phyloP scores from a whole-genome alignment of 2,888 invertebrate species.

The Acronicta leporina region DNA sequence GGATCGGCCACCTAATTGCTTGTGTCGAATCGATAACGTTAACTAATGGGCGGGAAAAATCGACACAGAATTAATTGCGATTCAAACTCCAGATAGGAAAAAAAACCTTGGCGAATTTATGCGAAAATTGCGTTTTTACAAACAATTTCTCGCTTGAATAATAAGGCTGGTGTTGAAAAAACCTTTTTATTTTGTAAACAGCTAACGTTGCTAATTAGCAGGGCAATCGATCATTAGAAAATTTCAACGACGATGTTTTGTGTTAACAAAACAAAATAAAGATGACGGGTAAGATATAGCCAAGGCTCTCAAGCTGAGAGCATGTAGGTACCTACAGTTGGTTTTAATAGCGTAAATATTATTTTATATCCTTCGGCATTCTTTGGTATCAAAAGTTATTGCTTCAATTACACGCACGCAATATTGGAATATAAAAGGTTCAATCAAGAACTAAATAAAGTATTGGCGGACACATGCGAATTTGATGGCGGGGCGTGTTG shows the following conservation, averaged over 20 bases:
- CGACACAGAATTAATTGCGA: conserved; percentile 74
- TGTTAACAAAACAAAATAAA: conserved; percentile 17
- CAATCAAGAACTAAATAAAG: conserved; percentile 69
- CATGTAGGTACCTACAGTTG: conserved; percentile 34
- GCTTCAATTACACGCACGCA: conserved; percentile 72
- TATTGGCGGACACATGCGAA: conserved; percentile 55
- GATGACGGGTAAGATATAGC: conserved; percentile 1
- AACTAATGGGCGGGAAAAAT: conserved; percentile 77
- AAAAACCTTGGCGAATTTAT: conserved; percentile 57
- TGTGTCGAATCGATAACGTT: conserved; percentile 75
- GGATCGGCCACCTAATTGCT: conserved; percentile 78
- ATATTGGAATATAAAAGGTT: conserved; percentile 66
- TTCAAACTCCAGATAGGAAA: conserved; percentile 60
- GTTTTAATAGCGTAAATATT: conserved; percentile 55
- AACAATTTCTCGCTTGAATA: conserved; percentile 49
- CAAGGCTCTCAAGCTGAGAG: conserved; percentile 9
- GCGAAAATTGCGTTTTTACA: conserved; percentile 56
- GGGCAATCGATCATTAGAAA: conserved; percentile 41
- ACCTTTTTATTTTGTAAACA: conserved; percentile 48
- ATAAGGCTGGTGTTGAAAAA: conserved; percentile 40
- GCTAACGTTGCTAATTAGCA: conserved; percentile 41
- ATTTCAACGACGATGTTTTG: conserved; percentile 25
- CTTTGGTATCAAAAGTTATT: conserved; percentile 63
- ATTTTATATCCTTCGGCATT: conserved; percentile 61
- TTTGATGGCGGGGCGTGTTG: conserved; percentile 37